phyloP scores from a whole-genome alignment of 2,113 vertebrate species.

The Lutjanus erythropterus region DNA sequence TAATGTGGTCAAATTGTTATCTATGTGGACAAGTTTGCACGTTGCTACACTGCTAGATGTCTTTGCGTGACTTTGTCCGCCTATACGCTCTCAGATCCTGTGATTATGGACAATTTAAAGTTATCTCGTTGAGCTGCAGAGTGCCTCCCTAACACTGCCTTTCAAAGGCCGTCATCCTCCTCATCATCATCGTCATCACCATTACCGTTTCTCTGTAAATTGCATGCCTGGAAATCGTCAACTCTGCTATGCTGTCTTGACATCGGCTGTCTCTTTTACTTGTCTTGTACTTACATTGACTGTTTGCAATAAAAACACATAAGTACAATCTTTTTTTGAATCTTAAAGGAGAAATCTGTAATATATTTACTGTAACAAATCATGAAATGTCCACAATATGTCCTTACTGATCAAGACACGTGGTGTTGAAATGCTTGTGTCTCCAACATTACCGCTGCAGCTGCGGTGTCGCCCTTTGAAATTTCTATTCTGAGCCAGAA shows the following conservation, averaged over 20 bases:
- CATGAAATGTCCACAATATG: too few relatives aligned
- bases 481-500: too few relatives aligned
- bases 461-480: too few relatives aligned
- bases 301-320: not conserved
- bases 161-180: constrained; percentile 56
- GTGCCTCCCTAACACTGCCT: constrained; percentile 50
- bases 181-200: not conserved
- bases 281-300: not conserved
- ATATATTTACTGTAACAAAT: too few relatives aligned
- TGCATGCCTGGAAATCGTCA: constrained; percentile 41
- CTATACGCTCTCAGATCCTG: constrained; percentile 49
- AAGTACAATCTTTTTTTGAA: not conserved
- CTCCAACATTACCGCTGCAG: too few relatives aligned
- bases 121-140: constrained; percentile 52
- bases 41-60: constrained; percentile 24
- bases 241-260: constrained; percentile 24
- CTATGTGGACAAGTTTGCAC: constrained; percentile 1
- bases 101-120: constrained; percentile 67
- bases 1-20: constrained; percentile 55
- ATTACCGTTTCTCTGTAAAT: constrained; percentile 49
- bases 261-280: constrained; percentile 23
- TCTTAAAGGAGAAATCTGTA: too few relatives aligned
- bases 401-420: too few relatives aligned
- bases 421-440: too few relatives aligned
- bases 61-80: constrained; percentile 68